Percentiles rank a stretch among this genome's conserved stretches.
Evolutionary conservation across 2,113 vertebrate species (phyloP).

Genomic region (Melanotaenia duboulayi): DNA sequence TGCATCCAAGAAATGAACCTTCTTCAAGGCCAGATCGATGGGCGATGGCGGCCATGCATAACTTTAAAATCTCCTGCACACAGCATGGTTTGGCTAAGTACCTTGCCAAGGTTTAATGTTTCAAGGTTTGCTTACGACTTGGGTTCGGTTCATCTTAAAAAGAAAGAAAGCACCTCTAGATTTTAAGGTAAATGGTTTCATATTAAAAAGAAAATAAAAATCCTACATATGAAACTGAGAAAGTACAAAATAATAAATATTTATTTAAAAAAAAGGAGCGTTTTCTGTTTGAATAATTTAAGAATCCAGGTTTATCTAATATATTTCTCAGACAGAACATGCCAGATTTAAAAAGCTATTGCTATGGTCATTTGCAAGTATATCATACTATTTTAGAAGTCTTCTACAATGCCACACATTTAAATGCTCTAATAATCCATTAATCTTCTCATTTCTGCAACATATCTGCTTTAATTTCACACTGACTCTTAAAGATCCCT

Average conservation of each 20-base stretch:
- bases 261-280: neutral
- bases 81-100: constrained; percentile 43
- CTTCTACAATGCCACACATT: no score
- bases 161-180: neutral
- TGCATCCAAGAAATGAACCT: constrained; percentile 46
- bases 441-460: no score
- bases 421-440: no score
- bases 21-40: constrained; percentile 70
- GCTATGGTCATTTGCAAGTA: no score
- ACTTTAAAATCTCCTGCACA: constrained; percentile 28
- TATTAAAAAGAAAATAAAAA: neutral
- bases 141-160: constrained; percentile 3
- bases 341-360: no score
- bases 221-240: neutral
- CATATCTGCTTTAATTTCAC: no score
- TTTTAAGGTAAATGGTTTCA: constrained; percentile 10
- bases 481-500: no score
- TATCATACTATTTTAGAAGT: no score
- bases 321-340: no score
- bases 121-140: constrained; percentile 57
- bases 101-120: constrained; percentile 55
- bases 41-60: constrained; percentile 44
- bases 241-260: neutral
- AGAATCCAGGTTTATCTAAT: no score
- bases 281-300: no score